Conservation (phyloP, 2,888 invertebrate species). For the Cetonia aurata region DNA sequence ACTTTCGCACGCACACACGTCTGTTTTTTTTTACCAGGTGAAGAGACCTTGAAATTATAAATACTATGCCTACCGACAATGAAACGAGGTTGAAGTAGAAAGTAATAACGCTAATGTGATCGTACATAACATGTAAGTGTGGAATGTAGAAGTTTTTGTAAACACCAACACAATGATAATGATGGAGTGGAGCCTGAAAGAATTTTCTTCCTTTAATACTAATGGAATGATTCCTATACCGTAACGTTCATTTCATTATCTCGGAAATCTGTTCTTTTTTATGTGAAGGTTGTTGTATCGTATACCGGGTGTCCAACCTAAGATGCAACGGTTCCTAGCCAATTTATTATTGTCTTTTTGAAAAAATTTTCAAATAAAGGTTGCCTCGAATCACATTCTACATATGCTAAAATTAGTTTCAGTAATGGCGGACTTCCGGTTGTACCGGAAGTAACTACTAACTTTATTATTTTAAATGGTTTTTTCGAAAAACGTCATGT, state of each 20-base stretch:
- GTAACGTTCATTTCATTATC: neutral
- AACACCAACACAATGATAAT: conserved; percentile 10
- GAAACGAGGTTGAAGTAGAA: conserved; percentile 54
- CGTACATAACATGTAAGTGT: conserved; percentile 33
- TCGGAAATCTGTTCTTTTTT: too few species aligned
- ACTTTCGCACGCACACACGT: conserved; percentile 25
- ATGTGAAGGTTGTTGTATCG: too few species aligned
- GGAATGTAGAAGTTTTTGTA: conserved; percentile 8
- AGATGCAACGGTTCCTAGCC: too few species aligned
- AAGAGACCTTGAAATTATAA: conserved; percentile 49
- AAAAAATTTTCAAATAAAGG: too few species aligned
- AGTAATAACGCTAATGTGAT: conserved; percentile 48
- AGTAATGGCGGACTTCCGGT: too few species aligned
- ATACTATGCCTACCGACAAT: conserved; percentile 45
- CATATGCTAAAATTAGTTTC: too few species aligned
- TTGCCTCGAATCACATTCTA: too few species aligned
- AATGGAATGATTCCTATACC: conserved; percentile 6
- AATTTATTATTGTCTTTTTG: too few species aligned
- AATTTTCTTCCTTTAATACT: conserved; percentile 1
- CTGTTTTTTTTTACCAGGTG: conserved; percentile 22
- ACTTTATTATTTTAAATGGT: too few species aligned
- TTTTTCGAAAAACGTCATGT: too few species aligned
- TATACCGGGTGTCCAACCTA: too few species aligned
- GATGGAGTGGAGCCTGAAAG: neutral
- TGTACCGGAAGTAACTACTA: too few species aligned